Percentiles rank a stretch among this genome's conserved stretches.
phyloP scores from a whole-genome alignment of 2,888 invertebrate genomes.

The Anodontia alba region DNA sequence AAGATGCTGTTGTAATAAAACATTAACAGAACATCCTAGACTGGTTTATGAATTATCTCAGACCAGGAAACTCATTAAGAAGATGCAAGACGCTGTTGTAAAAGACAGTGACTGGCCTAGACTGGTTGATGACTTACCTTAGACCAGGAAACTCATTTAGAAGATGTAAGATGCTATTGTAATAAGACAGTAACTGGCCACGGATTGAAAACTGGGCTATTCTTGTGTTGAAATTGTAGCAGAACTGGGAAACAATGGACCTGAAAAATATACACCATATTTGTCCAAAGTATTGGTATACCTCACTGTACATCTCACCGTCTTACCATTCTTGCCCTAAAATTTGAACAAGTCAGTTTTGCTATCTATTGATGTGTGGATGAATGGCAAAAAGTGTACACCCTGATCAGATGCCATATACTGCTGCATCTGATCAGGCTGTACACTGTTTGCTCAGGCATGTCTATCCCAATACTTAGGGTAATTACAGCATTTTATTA shows the following conservation, averaged over 20 bases:
- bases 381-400: too few relatives aligned
- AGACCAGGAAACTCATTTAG: slow-evolving; percentile 83
- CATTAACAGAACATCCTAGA: too few relatives aligned
- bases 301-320: too few relatives aligned
- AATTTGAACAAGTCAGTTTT: too few relatives aligned
- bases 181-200: slow-evolving; percentile 82
- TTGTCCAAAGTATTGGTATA: too few relatives aligned
- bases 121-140: slow-evolving; percentile 70
- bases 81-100: slow-evolving; percentile 82
- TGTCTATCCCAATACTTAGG: too few relatives aligned
- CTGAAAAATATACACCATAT: slow-evolving; percentile 68
- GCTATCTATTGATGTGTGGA: too few relatives aligned
- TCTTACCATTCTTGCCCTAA: too few relatives aligned
- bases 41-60: slow-evolving; percentile 74
- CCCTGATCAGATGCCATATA: too few relatives aligned
- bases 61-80: slow-evolving; percentile 81
- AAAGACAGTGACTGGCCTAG: slow-evolving; percentile 82
- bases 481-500: too few relatives aligned
- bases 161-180: slow-evolving; percentile 81
- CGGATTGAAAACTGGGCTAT: slow-evolving; percentile 82
- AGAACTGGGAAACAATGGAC: slow-evolving; percentile 79
- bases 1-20: slow-evolving; percentile 83
- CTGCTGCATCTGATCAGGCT: too few relatives aligned
- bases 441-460: too few relatives aligned
- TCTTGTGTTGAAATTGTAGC: slow-evolving; percentile 77